Conservation (phyloP, 2,888 invertebrate genomes). For the Meiosimyza decipiens region DNA sequence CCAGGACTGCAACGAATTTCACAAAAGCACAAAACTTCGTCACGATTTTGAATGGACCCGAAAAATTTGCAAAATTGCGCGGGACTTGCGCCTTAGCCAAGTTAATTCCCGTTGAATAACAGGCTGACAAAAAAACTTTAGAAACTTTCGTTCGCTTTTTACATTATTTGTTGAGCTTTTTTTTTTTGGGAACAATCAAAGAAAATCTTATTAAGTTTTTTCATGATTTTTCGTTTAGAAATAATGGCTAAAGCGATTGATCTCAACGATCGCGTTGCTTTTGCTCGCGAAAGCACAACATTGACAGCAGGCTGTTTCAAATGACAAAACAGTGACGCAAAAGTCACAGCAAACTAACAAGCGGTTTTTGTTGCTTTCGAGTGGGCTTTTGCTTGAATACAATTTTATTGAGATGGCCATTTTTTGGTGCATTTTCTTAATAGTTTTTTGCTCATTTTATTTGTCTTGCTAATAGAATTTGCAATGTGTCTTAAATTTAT, state of each 20-base stretch:
- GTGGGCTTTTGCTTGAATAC: too few relatives aligned
- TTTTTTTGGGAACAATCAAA: constrained; percentile 19
- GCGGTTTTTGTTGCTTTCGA: too few relatives aligned
- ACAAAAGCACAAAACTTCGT: constrained; percentile 38
- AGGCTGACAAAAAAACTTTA: too few relatives aligned
- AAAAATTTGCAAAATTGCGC: constrained; percentile 6
- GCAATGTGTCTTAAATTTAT: too few relatives aligned
- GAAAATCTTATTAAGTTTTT: constrained; percentile 27
- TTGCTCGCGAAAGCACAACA: neutral
- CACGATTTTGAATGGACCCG: constrained; percentile 41
- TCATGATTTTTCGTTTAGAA: constrained; percentile 31
- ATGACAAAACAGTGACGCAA: neutral
- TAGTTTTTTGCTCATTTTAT: too few relatives aligned
- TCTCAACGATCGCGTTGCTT: neutral
- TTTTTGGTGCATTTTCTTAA: too few relatives aligned
- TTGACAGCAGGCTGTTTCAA: neutral
- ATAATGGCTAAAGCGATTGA: constrained; percentile 20
- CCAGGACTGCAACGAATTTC: constrained; percentile 33
- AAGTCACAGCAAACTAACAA: too few relatives aligned
- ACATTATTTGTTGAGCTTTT: neutral
- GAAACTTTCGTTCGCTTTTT: constrained; percentile 6
- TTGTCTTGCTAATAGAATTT: too few relatives aligned
- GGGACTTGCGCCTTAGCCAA: too few relatives aligned
- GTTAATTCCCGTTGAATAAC: too few relatives aligned
- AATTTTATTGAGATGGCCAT: too few relatives aligned